Base-by-base conservation (phyloP, 92 coral and sea anemone genomes). In the Actinernus sp. region DNA sequence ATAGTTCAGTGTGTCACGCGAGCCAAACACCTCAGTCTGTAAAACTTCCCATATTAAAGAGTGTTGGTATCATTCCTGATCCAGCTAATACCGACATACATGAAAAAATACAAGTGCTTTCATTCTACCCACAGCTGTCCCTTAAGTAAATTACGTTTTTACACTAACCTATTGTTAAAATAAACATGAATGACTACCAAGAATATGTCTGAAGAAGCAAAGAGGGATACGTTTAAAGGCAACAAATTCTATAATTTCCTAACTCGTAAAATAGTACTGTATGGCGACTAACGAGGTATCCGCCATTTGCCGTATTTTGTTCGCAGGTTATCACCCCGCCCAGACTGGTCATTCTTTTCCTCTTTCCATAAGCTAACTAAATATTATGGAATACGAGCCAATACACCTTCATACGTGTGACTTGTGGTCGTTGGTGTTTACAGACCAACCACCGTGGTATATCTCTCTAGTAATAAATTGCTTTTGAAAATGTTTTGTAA, bases 391-490 rank as follows among this genome's bases (percentile, higher is more conserved):
- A 18, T 17, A 17, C 52, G 52, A 45, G 22, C 52, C 52, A 45
- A 45, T 45, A 17, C 52, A 4, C 17, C 52, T 34, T 34, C 11
- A 23, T 23, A 9, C 22, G 6, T 5, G 52, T 58, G 31, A 31
- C 30, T 31, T 32, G 46, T 13, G 65, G 65, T 32, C 14, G 17
- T 2, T 8, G 23, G 37, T 33, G 24, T 58, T 36, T 19, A 19
- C 9, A 2, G 65, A 58, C 65, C 65, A 16, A 34, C 65, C 43
- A 32, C 65, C 34, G 65, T 21, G 65, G 65, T 52, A n/a, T 2
- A 58, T 47, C 23, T 11, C 65, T 31, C 65, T 26, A 7, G 43
- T 40, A 58, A 58, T 29, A 20, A 36, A 32, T 45, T 45, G 52
- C 52, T 45, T 45, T 45, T 45, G 18, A 45, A 17, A 45, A 45